Conservation (phyloP, 2,113 vertebrate species). For the Ifrita kowaldi region DNA sequence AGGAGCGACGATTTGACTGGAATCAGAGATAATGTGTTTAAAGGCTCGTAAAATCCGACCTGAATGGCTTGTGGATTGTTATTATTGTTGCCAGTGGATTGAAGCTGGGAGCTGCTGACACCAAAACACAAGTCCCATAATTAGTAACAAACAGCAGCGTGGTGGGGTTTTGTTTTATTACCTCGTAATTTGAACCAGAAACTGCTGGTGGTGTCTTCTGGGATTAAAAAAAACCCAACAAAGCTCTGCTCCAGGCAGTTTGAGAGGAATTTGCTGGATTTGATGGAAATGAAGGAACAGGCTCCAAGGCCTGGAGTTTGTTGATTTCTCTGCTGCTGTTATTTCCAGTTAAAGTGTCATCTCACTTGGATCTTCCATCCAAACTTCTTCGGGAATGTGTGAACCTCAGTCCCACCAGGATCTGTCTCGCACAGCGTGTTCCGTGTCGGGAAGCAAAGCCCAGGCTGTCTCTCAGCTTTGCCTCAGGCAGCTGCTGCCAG, state of each 20-base stretch:
- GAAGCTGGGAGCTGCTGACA: conserved; percentile 13
- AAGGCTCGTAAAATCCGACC: conserved; percentile 22
- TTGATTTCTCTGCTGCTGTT: conserved; percentile 57
- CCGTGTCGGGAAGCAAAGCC: neutral
- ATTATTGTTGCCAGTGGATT: neutral
- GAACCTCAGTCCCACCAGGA: neutral
- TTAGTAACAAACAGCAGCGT: neutral
- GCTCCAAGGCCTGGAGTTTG: conserved; percentile 34
- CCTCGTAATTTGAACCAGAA: conserved; percentile 45
- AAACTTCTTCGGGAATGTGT: conserved; percentile 9
- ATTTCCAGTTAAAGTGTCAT: conserved; percentile 48
- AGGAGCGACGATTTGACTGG: neutral
- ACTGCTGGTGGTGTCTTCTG: conserved; percentile 10
- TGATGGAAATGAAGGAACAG: neutral
- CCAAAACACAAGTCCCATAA: conserved; percentile 17
- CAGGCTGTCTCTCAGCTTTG: neutral
- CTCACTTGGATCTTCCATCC: conserved; percentile 19
- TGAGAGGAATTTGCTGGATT: neutral
- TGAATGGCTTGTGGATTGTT: neutral
- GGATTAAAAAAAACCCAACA: neutral
- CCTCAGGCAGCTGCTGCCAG: neutral
- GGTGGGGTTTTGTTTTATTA: conserved; percentile 16
- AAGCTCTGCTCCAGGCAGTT: conserved; percentile 14
- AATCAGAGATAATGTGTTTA: conserved; percentile 16
- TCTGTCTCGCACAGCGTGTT: neutral